Conservation (phyloP, 2,888 invertebrate species). For the Himalopsyche kuldschensis region DNA sequence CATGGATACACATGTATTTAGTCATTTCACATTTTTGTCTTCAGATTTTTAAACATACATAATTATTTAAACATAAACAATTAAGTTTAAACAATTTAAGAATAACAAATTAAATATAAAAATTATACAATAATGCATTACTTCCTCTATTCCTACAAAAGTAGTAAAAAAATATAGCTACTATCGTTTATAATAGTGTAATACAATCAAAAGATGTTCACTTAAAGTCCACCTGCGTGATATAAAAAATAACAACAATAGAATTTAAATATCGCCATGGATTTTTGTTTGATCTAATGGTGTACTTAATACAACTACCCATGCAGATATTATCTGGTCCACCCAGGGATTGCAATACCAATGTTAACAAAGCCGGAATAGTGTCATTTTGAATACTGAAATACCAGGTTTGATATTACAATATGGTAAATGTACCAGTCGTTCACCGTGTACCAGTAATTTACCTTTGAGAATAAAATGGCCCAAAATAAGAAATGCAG, state of each 20-base stretch:
- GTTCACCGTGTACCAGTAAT: too few species aligned
- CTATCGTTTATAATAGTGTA: not conserved
- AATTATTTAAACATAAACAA: not conserved
- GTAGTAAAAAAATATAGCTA: constrained; percentile 7
- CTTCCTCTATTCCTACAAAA: not conserved
- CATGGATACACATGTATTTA: not conserved
- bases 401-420: too few species aligned
- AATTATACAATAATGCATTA: not conserved
- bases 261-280: too few species aligned
- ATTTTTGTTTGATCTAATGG: too few species aligned
- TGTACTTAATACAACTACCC: too few species aligned
- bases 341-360: too few species aligned
- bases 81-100: not conserved
- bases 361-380: too few species aligned
- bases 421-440: too few species aligned
- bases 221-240: not conserved
- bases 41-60: not conserved
- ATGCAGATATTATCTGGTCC: too few species aligned
- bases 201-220: not conserved
- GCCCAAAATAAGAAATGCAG: too few species aligned
- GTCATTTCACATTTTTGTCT: not conserved
- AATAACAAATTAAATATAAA: not conserved
- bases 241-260: not conserved
- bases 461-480: too few species aligned
- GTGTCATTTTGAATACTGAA: too few species aligned